A percentile compares a stretch with the other conserved stretches of the same genome.
These are phyloP conservation scores for Drosophila neonasuta DNA, from an alignment of 2,888 invertebrate genomes.

Conservation along the genomic window DNA sequence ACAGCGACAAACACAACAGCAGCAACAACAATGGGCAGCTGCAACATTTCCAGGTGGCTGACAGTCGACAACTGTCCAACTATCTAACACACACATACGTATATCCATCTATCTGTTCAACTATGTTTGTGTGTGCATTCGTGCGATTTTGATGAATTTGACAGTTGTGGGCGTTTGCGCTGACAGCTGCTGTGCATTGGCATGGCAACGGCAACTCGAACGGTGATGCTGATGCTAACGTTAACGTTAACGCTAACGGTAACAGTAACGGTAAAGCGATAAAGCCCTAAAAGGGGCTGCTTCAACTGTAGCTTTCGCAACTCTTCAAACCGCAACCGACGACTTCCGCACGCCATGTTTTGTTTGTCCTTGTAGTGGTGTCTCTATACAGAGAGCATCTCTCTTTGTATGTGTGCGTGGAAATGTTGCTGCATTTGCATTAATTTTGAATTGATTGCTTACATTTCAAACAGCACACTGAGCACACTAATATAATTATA, in stretches of 20 bases:
- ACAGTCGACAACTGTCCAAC: conserved; percentile 63
- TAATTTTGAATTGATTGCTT: conserved; percentile 79
- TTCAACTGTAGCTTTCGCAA: conserved; percentile 33
- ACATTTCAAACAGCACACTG: conserved; percentile 63
- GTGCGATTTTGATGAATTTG: conserved; percentile 81
- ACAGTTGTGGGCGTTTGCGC: conserved; percentile 81
- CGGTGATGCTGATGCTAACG: conserved; percentile 22
- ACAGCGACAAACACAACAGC: conserved; percentile 37
- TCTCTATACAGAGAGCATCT: neutral
- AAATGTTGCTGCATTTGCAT: conserved; percentile 77
- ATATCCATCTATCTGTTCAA: conserved; percentile 12
- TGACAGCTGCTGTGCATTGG: conserved; percentile 71
- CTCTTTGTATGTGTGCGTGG: conserved; percentile 17
- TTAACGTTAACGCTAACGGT: conserved; percentile 35
- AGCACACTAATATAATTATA: conserved; percentile 75
- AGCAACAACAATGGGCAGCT: conserved; percentile 45
- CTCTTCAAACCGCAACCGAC: conserved; percentile 70
- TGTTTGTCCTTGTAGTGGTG: conserved; percentile 56
- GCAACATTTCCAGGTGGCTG: conserved; percentile 69
- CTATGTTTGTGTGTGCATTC: conserved; percentile 50
- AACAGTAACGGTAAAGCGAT: conserved; percentile 2
- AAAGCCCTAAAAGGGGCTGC: conserved; percentile 8
- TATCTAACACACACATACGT: conserved; percentile 34
- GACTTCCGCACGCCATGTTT: conserved; percentile 75
- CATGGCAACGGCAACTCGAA: conserved; percentile 51